Evolutionary conservation across 2,888 invertebrate genomes (phyloP).

Genomic region (Orchesella flavescens): DNA sequence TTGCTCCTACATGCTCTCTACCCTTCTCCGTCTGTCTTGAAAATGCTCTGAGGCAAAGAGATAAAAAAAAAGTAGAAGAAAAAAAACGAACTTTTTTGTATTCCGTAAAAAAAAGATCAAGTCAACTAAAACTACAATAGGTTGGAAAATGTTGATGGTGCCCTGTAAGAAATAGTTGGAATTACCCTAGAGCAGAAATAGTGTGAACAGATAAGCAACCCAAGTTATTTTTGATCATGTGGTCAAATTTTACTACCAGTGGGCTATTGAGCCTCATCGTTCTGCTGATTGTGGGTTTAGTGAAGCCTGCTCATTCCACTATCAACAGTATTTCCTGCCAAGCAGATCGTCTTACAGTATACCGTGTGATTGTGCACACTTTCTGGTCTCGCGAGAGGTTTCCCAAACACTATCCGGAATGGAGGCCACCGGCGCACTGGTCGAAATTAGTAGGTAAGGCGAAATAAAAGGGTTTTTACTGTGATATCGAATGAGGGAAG

Average conservation of each 20-base stretch:
- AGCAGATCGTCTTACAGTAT: conserved; percentile 89
- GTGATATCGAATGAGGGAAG: conserved; percentile 17
- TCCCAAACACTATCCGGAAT: conserved; percentile 94
- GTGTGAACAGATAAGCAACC: conserved; percentile 46
- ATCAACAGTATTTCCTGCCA: conserved; percentile 77
- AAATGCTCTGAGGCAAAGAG: conserved; percentile 34
- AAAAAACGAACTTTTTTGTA: conserved; percentile 29
- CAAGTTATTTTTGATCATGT: conserved; percentile 59
- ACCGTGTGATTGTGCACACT: conserved; percentile 90
- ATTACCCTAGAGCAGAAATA: conserved; percentile 20
- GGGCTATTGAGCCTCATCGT: conserved; percentile 61
- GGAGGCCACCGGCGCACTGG: conserved; percentile 95
- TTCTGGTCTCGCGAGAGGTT: conserved; percentile 93
- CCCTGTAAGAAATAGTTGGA: conserved; percentile 14
- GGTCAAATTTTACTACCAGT: conserved; percentile 61
- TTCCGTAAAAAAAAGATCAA: conserved; percentile 54
- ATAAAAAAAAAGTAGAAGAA: conserved; percentile 26
- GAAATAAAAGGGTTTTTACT: background rate
- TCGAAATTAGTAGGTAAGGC: conserved; percentile 92
- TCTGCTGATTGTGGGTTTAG: conserved; percentile 48
- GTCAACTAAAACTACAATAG: conserved; percentile 44
- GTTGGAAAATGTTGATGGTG: conserved; percentile 7
- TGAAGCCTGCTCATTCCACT: conserved; percentile 57
- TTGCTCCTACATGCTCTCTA: conserved; percentile 18
- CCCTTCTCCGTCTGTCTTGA: background rate